A percentile compares a stretch with the other conserved stretches of the same genome.
These are phyloP conservation scores for Microcebus griseorufus DNA, from an alignment of 2,113 vertebrate genomes.

Conservation along the genomic window DNA sequence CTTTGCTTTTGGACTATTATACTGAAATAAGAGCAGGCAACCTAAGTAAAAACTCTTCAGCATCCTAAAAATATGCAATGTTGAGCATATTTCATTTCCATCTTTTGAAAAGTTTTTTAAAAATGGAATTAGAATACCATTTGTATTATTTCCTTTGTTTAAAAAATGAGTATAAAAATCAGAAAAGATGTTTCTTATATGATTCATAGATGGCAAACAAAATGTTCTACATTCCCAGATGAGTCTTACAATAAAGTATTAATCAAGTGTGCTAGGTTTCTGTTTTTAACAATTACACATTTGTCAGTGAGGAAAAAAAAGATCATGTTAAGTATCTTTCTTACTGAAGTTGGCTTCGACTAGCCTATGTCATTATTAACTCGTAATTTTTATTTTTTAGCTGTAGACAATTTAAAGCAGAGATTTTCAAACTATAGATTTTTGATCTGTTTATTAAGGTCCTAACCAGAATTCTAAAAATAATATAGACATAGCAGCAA, in stretches of 20 bases:
- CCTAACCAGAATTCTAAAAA: background rate
- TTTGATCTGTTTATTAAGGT: background rate
- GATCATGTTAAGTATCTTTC: background rate
- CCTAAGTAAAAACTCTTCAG: background rate
- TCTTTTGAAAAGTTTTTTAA: background rate
- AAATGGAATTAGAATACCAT: slow-evolving; percentile 48
- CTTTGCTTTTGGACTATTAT: slow-evolving; percentile 20
- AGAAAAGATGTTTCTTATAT: slow-evolving; percentile 49
- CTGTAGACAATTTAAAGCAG: slow-evolving; percentile 13
- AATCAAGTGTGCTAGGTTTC: slow-evolving; percentile 10
- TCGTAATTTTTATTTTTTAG: background rate
- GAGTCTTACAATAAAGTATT: slow-evolving; percentile 49
- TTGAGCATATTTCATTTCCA: background rate
- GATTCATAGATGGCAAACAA: slow-evolving; percentile 59
- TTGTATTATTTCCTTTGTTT: slow-evolving; percentile 53
- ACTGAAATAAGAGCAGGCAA: slow-evolving; percentile 24
- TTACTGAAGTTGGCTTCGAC: background rate
- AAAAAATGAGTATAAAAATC: slow-evolving; percentile 51
- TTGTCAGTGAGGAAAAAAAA: background rate
- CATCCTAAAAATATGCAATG: slow-evolving; percentile 2
- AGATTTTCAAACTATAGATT: background rate
- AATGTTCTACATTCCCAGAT: slow-evolving; percentile 32
- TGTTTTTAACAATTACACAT: slow-evolving; percentile 42
- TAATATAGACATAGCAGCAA: background rate
- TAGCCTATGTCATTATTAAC: background rate